Percentiles rank a stretch among this genome's conserved stretches.
These are phyloP conservation scores for Agrotis segetum DNA, from an alignment of 2,888 invertebrate genomes.

Conservation along the genomic window DNA sequence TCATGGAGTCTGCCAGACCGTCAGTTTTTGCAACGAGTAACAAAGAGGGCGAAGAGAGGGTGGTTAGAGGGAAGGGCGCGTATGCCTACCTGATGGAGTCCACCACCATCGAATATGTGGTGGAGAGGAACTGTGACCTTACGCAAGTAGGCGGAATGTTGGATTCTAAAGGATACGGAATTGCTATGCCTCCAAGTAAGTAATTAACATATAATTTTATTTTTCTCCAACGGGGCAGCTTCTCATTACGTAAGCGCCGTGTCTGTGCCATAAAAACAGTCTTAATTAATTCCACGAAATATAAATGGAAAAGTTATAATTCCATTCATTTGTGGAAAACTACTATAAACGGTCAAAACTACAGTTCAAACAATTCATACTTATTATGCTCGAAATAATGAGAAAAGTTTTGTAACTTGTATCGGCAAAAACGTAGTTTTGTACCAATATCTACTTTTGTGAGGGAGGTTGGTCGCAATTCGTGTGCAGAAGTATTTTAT, in stretches of 20 bases:
- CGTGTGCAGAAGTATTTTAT: conserved; percentile 40
- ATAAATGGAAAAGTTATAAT: conserved; percentile 20
- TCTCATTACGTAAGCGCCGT: neutral
- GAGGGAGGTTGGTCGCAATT: conserved; percentile 36
- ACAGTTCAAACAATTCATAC: conserved; percentile 35
- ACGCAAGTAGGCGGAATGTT: conserved; percentile 97
- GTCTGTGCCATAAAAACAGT: neutral
- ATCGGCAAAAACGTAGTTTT: conserved; percentile 48
- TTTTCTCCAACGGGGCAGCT: neutral
- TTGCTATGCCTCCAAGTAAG: conserved; percentile 98
- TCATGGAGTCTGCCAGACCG: conserved; percentile 97
- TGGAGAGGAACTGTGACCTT: conserved; percentile 97
- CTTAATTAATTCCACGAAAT: conserved; percentile 21
- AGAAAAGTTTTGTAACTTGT: conserved; percentile 56
- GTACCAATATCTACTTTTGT: conserved; percentile 55
- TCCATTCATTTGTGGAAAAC: conserved; percentile 30
- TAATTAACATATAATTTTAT: neutral
- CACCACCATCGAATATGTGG: conserved; percentile 98
- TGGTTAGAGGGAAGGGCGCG: conserved; percentile 95
- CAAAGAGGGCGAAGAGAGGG: conserved; percentile 97
- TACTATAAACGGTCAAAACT: conserved; percentile 31
- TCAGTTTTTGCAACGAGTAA: conserved; percentile 96
- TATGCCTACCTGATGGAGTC: conserved; percentile 99
- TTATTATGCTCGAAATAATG: conserved; percentile 50
- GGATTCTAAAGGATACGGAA: conserved; percentile 98